A percentile compares a stretch with the other conserved stretches of the same genome.
These are phyloP conservation scores for Erethizon dorsatum DNA, from an alignment of 2,797 vertebrate species.

Conservation along the genomic window DNA sequence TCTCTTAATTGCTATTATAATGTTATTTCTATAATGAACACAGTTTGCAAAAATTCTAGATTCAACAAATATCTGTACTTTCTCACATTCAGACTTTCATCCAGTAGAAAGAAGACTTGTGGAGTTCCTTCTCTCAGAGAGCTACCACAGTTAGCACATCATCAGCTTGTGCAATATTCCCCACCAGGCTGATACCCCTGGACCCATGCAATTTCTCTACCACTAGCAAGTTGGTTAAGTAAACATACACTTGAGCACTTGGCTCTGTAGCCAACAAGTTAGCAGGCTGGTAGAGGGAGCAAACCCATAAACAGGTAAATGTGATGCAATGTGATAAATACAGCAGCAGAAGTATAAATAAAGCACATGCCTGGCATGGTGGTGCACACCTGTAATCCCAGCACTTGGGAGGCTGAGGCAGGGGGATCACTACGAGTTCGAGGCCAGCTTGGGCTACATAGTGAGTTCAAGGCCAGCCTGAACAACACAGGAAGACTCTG, in stretches of 20 bases:
- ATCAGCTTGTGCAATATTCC: background rate
- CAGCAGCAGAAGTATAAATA: background rate
- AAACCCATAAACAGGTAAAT: background rate
- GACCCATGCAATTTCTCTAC: background rate
- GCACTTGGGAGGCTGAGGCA: background rate
- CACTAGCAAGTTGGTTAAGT: background rate
- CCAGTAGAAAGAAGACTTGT: background rate
- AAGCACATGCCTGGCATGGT: background rate
- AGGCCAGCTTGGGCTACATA: background rate
- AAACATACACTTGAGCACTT: background rate
- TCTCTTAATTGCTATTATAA: background rate
- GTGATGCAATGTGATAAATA: background rate
- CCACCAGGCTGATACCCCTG: background rate
- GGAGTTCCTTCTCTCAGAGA: background rate
- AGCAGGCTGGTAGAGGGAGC: background rate
- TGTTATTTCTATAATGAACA: conserved; percentile 5
- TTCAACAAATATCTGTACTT: background rate
- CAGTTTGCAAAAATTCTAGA: background rate
- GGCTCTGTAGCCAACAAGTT: background rate
- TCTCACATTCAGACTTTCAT: background rate
- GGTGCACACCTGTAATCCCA: background rate
- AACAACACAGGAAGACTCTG: background rate
- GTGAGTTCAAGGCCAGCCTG: too few species aligned
- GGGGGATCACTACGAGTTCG: background rate
- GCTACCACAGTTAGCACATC: background rate